Base-by-base conservation (phyloP, 2,888 invertebrate genomes). In the Ichneumon xanthorius region DNA sequence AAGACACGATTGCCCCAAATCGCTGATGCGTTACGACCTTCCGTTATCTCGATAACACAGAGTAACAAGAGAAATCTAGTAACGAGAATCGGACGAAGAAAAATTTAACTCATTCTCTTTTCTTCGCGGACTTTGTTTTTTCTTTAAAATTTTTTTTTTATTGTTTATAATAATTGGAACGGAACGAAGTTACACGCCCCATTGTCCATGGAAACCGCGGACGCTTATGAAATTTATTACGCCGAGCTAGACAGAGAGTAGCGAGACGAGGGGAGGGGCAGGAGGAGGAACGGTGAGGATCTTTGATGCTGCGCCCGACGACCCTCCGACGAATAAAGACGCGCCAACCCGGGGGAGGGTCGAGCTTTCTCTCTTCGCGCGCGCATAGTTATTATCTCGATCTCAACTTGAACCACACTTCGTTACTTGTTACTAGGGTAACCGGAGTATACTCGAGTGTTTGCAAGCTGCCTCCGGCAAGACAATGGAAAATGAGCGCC, bases 361-460 rank as follows among this genome's bases (percentile, higher is more conserved):
- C 22, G 30, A 30, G 78, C 55, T 70, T 81, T 77, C 16, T 77
- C 75, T 82, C 80, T 86, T 86, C 50, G 76, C 67, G 40, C 80
- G 68, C 68, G 55, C 80, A 83, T 82, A 82, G 85, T 84, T 85
- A 86, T 76, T 58, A 63, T 87, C 82, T 87, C 89, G 87, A 89
- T 89, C 58, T 58, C 61, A 90, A 85, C 84, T 86, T 85, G 88
- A 88, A 86, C 85, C 30, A 90, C 86, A 88, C 91, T 91, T 92
- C 88, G 90, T 91, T 91, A 90, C 88, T 89, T 86, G 88, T 88
- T 87, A 87, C 83, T 75, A 65, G 79, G 53, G 77, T 85, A 85
- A 87, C 87, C 88, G 85, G 88, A 86, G 85, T 88, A 85, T 88
- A 87, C 37, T 67, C 79, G 68, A 78, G 68, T 70, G 37, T 85